Conservation (phyloP, 1,140 invertebrate genomes). For the Argopecten irradians region DNA sequence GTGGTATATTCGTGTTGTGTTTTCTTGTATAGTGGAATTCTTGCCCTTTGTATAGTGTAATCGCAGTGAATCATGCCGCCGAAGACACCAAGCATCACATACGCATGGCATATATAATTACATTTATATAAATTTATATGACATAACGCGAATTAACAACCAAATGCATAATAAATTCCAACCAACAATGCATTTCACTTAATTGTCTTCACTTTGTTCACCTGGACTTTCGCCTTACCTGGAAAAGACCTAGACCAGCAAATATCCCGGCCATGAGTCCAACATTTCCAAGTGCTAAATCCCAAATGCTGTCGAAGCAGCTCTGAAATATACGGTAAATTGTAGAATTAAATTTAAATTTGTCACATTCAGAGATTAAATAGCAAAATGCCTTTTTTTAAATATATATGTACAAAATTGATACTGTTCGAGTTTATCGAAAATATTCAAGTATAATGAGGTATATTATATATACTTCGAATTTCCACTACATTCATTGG, state of each 20-base stretch:
- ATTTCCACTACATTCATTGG: neutral
- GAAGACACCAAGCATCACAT: too few relatives aligned
- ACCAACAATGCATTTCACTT: neutral
- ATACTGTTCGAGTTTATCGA: neutral
- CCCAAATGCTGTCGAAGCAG: conserved; percentile 45
- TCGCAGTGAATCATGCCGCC: too few relatives aligned
- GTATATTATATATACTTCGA: neutral
- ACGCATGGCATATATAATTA: neutral
- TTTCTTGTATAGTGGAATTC: too few relatives aligned
- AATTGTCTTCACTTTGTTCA: neutral
- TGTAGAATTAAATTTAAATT: neutral
- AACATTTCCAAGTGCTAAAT: conserved; percentile 38
- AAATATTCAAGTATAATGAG: neutral
- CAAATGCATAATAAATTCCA: neutral
- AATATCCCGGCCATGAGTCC: conserved; percentile 31
- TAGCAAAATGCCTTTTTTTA: neutral
- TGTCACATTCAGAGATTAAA: neutral
- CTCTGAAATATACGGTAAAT: conserved; percentile 31
- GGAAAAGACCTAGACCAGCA: conserved; percentile 32
- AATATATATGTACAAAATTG: neutral
- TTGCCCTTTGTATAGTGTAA: too few relatives aligned
- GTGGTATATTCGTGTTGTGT: too few relatives aligned
- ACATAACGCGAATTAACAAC: too few relatives aligned
- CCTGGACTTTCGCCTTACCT: conserved; percentile 31
- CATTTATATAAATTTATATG: neutral